Conservation (phyloP, 2,888 invertebrate species). For the Acanthosepion esculentum region DNA sequence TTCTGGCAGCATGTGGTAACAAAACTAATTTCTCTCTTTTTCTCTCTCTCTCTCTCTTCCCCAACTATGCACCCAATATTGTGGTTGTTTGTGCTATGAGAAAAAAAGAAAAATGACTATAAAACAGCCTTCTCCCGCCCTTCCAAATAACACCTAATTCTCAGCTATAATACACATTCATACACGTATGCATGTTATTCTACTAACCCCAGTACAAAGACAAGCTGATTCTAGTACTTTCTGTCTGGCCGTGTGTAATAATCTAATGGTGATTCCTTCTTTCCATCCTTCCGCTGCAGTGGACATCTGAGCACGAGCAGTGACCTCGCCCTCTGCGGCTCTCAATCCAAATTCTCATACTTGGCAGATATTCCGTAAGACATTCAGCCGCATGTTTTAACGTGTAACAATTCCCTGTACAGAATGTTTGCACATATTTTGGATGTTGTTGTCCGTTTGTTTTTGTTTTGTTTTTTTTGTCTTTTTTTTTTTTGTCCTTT, state of each 20-base stretch:
- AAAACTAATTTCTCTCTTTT: background rate
- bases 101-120: background rate
- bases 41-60: background rate
- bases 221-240: slow-evolving; percentile 14
- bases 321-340: slow-evolving; percentile 48
- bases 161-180: slow-evolving; percentile 10
- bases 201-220: slow-evolving; percentile 20
- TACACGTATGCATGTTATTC: slow-evolving; percentile 10
- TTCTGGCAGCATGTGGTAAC: slow-evolving; percentile 1
- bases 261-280: slow-evolving; percentile 47
- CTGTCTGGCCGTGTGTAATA: slow-evolving; percentile 40
- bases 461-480: background rate
- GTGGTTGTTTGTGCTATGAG: slow-evolving; percentile 2
- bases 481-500: background rate
- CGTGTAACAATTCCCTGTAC: slow-evolving; percentile 33
- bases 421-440: slow-evolving; percentile 20
- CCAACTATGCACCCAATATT: slow-evolving; percentile 14
- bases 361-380: slow-evolving; percentile 48
- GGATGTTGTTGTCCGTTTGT: background rate
- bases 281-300: slow-evolving; percentile 46
- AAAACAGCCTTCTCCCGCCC: background rate
- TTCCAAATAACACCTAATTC: background rate
- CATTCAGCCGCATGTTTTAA: slow-evolving; percentile 47
- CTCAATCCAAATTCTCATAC: slow-evolving; percentile 48
- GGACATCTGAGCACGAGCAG: slow-evolving; percentile 49